phyloP scores from a whole-genome alignment of 2,888 invertebrate species.

The Tiliacea citrago region DNA sequence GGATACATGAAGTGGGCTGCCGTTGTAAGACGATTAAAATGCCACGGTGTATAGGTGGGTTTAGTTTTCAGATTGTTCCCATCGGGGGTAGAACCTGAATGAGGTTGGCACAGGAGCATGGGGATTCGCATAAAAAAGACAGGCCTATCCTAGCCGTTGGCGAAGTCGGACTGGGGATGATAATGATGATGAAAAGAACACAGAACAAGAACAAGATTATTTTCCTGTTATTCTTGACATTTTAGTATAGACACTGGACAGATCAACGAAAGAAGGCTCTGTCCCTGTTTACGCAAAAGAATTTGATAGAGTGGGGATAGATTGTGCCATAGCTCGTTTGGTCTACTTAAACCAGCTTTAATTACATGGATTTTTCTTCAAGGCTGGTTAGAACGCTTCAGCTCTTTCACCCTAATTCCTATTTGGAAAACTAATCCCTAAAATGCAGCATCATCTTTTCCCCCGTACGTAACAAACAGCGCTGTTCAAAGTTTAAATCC shows the following conservation, averaged over 20 bases:
- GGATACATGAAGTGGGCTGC: no score
- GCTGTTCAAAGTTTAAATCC: not conserved
- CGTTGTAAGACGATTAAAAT: no score
- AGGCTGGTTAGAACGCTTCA: not conserved
- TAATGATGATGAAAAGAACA: not conserved
- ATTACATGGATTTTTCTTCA: not conserved
- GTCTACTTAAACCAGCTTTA: no score
- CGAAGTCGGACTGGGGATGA: not conserved
- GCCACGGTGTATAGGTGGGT: no score
- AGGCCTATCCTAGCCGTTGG: not conserved
- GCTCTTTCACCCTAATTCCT: not conserved
- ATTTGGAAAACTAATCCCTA: not conserved
- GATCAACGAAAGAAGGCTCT: no score
- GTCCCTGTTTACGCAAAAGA: no score
- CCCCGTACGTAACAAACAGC: not conserved
- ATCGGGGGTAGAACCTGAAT: not conserved
- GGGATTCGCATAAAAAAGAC: not conserved
- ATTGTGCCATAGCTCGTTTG: not conserved
- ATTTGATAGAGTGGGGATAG: no score
- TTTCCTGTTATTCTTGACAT: not conserved
- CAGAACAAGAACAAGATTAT: not conserved
- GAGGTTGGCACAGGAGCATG: not conserved
- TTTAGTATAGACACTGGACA: not conserved
- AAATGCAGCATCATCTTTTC: not conserved
- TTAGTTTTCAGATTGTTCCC: not conserved